phyloP scores from a whole-genome alignment of 2,113 vertebrate genomes.

The Carassius auratus region DNA sequence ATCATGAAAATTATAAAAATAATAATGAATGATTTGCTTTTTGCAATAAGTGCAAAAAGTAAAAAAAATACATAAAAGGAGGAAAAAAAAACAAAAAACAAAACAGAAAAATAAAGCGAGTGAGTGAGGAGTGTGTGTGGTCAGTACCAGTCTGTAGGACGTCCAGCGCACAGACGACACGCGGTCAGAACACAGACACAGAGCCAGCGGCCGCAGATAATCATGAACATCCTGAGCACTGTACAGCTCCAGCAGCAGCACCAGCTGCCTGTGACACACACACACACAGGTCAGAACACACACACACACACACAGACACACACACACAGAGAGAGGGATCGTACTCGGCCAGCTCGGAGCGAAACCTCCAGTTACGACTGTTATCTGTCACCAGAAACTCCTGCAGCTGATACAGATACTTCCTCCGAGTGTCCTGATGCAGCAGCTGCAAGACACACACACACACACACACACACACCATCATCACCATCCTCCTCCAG shows the following conservation, averaged over 20 bases:
- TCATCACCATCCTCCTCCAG: too few relatives aligned
- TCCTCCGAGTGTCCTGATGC: conserved; percentile 91
- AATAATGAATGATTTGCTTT: too few relatives aligned
- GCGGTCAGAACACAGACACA: conserved; percentile 94
- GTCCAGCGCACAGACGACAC: conserved; percentile 98
- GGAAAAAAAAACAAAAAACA: neutral
- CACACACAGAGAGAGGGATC: conserved; percentile 59
- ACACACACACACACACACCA: too few relatives aligned
- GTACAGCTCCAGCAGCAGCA: conserved; percentile 94
- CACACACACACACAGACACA: neutral
- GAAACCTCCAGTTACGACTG: conserved; percentile 98
- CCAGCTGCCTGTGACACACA: conserved; percentile 84
- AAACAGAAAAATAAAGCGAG: neutral
- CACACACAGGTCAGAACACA: neutral
- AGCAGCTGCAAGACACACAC: conserved; percentile 80
- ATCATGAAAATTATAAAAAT: too few relatives aligned
- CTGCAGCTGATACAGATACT: conserved; percentile 98
- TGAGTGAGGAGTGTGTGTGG: neutral
- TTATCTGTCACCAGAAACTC: conserved; percentile 99
- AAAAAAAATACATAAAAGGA: neutral
- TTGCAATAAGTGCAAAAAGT: too few relatives aligned
- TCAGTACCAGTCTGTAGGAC: conserved; percentile 92
- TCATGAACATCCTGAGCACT: conserved; percentile 94
- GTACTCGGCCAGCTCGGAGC: conserved; percentile 95
- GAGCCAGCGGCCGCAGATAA: conserved; percentile 92